Conservation (phyloP, 2,797 vertebrate species). For the Sebastes cheni region DNA sequence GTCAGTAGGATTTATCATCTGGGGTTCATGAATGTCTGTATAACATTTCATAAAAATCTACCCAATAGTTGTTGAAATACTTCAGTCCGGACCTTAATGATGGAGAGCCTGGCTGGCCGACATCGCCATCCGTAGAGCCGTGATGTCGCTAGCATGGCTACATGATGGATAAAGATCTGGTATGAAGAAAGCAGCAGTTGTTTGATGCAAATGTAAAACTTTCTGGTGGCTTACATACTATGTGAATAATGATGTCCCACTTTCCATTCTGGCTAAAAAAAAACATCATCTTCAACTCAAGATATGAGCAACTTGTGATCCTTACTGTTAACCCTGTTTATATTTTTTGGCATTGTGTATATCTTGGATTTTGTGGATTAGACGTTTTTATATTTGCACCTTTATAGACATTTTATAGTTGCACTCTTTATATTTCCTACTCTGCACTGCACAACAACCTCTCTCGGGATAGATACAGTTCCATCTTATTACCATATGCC, state of each 20-base stretch:
- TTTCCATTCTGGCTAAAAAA: not conserved
- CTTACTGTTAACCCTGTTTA: not conserved
- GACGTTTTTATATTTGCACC: not conserved
- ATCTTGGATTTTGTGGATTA: not conserved
- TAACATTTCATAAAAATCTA: not conserved
- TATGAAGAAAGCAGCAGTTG: not conserved
- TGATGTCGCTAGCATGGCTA: not conserved
- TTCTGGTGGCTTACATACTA: not conserved
- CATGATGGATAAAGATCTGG: not conserved
- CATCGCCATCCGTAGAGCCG: no score
- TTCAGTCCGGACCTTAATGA: not conserved
- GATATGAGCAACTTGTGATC: not conserved
- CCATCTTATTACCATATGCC: not conserved
- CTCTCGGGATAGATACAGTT: not conserved
- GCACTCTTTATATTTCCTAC: not conserved
- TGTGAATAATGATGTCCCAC: not conserved
- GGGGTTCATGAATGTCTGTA: rapidly evolving
- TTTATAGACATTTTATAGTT: not conserved
- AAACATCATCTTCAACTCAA: not conserved
- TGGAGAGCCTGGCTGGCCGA: not conserved
- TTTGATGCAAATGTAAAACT: not conserved
- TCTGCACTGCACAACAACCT: not conserved
- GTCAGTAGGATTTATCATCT: rapidly evolving
- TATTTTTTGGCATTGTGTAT: not conserved
- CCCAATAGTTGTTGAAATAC: not conserved